phyloP scores from a whole-genome alignment of 2,888 invertebrate genomes.

The Hanleya hanleyi region DNA sequence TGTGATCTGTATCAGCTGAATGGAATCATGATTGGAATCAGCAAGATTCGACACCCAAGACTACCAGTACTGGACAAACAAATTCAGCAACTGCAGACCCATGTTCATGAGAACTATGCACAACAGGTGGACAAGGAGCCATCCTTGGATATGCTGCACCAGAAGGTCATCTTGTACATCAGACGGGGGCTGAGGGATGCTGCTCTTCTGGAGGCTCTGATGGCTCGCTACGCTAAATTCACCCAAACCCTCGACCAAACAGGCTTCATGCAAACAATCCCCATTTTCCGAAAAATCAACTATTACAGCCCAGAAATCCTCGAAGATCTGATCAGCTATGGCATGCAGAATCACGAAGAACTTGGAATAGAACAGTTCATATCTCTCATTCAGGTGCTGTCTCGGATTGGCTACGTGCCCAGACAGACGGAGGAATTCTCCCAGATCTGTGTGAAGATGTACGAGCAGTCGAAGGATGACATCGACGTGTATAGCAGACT shows the following conservation, averaged over 20 bases:
- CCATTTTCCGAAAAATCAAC: neutral
- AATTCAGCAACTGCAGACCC: conserved; percentile 20
- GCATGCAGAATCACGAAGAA: conserved; percentile 8
- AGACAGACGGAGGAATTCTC: neutral
- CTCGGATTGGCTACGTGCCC: conserved; percentile 33
- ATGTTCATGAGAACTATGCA: conserved; percentile 12
- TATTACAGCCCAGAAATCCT: conserved; percentile 35
- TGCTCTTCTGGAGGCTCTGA: conserved; percentile 12
- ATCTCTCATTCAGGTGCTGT: conserved; percentile 4
- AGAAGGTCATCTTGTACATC: conserved; percentile 13
- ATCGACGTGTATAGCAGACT: conserved; percentile 21
- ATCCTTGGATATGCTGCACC: conserved; percentile 10
- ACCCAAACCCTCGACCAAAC: neutral
- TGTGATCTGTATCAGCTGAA: conserved; percentile 24
- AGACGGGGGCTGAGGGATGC: conserved; percentile 3
- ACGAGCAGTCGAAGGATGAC: conserved; percentile 7
- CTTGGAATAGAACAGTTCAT: conserved; percentile 4
- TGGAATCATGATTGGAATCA: conserved; percentile 30
- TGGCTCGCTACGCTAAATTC: conserved; percentile 2
- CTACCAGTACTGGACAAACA: conserved; percentile 30
- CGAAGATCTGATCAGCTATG: conserved; percentile 31
- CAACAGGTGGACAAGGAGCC: conserved; percentile 13
- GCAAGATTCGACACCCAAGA: conserved; percentile 32
- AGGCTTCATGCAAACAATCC: neutral
- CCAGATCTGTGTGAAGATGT: conserved; percentile 17